Conservation (phyloP, 2,797 vertebrate species). For the Tympanoctomys barrerae region DNA sequence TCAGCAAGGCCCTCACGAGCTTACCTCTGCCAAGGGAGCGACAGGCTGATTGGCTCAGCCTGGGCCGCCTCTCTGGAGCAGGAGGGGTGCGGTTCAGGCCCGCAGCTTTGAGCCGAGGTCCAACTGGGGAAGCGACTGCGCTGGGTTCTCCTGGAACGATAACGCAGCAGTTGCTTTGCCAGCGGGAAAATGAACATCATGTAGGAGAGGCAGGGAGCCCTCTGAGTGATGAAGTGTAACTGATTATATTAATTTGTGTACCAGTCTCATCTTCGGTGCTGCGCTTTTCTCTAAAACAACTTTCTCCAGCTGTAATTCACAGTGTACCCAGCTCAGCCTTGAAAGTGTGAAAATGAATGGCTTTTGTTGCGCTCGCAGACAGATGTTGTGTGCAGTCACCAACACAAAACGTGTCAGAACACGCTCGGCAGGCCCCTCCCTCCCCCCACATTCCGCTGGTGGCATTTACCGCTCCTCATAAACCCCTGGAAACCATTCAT, state of each 20-base stretch:
- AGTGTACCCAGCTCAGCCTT: background rate
- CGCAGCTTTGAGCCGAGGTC: background rate
- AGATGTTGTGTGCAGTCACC: background rate
- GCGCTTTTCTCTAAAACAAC: background rate
- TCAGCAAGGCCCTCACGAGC: background rate
- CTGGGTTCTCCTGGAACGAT: background rate
- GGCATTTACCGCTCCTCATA: background rate
- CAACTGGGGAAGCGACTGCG: background rate
- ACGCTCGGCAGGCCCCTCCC: too few relatives aligned
- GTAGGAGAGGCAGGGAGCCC: background rate
- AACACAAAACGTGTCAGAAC: background rate
- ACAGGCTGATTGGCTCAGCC: background rate
- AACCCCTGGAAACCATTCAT: background rate
- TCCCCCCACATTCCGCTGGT: background rate
- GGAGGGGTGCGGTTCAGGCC: background rate
- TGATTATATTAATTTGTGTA: too few relatives aligned
- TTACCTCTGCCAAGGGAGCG: background rate
- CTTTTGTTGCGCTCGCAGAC: background rate
- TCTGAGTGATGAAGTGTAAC: background rate
- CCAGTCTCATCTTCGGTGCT: background rate
- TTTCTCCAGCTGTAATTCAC: background rate
- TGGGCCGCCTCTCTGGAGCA: background rate
- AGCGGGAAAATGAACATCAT: background rate
- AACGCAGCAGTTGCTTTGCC: background rate
- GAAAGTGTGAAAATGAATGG: background rate